phyloP scores from a whole-genome alignment of 2,888 invertebrate species.

The Caenorhabditis plicata region DNA sequence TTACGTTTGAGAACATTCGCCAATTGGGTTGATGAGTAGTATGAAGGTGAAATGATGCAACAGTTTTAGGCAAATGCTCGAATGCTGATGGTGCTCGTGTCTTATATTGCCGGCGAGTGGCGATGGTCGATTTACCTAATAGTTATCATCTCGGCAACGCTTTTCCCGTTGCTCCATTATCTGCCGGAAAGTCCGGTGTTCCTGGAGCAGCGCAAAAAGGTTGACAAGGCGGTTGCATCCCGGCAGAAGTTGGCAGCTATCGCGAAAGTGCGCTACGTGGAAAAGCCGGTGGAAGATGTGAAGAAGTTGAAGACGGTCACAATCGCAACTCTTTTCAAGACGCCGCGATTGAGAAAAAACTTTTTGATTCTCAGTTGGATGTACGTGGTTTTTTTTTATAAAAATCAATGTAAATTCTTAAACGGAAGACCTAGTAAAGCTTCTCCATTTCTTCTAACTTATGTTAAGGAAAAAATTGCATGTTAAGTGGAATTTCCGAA shows the following conservation, averaged over 20 bases:
- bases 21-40: conserved; percentile 12
- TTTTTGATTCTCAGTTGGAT: conserved; percentile 22
- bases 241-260: conserved; percentile 15
- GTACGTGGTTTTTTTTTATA: no score
- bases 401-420: no score
- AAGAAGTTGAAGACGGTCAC: conserved; percentile 16
- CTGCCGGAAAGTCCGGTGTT: conserved; percentile 25
- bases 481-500: no score
- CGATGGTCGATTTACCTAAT: conserved; percentile 8
- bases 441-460: no score
- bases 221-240: conserved; percentile 9
- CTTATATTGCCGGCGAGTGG: conserved; percentile 23
- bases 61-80: conserved; percentile 25
- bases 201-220: conserved; percentile 20
- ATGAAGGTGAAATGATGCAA: not conserved
- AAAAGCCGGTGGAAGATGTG: conserved; percentile 4
- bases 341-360: conserved; percentile 8
- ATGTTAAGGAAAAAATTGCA: no score
- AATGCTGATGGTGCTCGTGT: conserved; percentile 20
- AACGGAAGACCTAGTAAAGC: no score
- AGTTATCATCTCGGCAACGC: conserved; percentile 11
- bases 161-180: conserved; percentile 21
- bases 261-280: conserved; percentile 8
- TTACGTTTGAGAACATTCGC: conserved; percentile 17
- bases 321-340: conserved; percentile 5